A percentile compares a stretch with the other conserved stretches of the same genome.
phyloP scores from a whole-genome alignment of 2,113 vertebrate genomes.

The Eublepharis macularius region DNA sequence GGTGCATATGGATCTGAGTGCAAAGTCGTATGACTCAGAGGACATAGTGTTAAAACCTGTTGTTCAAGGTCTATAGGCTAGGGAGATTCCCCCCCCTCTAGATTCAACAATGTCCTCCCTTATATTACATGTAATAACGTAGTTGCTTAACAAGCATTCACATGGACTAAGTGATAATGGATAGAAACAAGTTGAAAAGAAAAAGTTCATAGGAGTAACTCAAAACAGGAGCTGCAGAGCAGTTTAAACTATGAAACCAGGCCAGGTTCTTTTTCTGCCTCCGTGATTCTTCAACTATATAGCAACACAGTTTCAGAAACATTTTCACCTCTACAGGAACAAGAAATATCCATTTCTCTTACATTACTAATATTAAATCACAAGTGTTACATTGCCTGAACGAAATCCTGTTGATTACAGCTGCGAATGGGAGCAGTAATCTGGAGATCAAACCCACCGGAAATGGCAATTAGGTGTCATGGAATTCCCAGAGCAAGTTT shows the following conservation, averaged over 20 bases:
- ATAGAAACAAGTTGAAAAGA: not conserved
- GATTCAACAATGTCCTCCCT: not conserved
- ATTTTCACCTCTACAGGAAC: not conserved
- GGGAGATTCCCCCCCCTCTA: too few relatives aligned
- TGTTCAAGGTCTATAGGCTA: not conserved
- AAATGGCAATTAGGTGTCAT: not conserved
- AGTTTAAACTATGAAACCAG: not conserved
- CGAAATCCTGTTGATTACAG: slow-evolving; percentile 6
- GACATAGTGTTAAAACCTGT: not conserved
- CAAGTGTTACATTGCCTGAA: slow-evolving; percentile 3
- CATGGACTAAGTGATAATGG: not conserved
- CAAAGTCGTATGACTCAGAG: not conserved
- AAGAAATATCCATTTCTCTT: slow-evolving; percentile 7
- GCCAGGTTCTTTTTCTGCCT: not conserved
- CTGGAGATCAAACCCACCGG: not conserved
- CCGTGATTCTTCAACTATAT: not conserved
- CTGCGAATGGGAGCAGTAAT: not conserved
- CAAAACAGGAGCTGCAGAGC: not conserved
- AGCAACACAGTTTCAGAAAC: not conserved
- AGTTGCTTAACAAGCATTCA: not conserved
- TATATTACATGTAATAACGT: not conserved
- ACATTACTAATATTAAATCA: not conserved
- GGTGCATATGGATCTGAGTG: not conserved
- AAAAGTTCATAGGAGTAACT: too few relatives aligned
- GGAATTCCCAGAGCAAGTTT: slow-evolving; percentile 17